phyloP scores from a whole-genome alignment of 2,113 vertebrate species.

The Gracilinanus agilis region DNA sequence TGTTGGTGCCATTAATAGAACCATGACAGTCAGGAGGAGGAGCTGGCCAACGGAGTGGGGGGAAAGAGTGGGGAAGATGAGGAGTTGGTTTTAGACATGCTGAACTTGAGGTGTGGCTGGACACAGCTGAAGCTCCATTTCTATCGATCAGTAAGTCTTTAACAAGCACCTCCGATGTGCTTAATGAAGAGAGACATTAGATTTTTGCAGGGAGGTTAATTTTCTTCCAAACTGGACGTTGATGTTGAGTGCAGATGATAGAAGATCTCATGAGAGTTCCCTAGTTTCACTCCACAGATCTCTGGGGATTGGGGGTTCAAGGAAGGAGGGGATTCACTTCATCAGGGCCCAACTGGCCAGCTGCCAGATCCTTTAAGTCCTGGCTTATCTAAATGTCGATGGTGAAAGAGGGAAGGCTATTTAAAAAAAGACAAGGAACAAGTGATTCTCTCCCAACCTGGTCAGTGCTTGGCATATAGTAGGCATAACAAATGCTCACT shows the following conservation, averaged over 20 bases:
- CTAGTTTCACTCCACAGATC: not conserved
- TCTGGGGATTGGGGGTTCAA: not conserved
- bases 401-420: not conserved
- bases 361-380: not conserved
- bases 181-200: conserved; percentile 4
- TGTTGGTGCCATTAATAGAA: not conserved
- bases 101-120: not conserved
- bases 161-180: not conserved
- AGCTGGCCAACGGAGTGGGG: not conserved
- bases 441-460: not conserved
- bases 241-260: not conserved
- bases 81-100: not conserved
- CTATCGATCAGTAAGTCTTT: not conserved
- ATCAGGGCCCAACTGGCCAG: not conserved
- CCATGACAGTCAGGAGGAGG: not conserved
- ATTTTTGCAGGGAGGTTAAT: not conserved
- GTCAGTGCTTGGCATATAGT: not conserved
- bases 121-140: conserved; percentile 12
- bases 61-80: not conserved
- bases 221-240: not conserved
- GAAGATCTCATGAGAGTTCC: not conserved
- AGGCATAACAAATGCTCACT: not conserved
- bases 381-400: not conserved
- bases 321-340: not conserved
- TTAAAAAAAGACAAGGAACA: not conserved